These are phyloP conservation scores for Microcebus murinus DNA, from an alignment of 2,113 vertebrate species.

Conservation along the genomic window DNA sequence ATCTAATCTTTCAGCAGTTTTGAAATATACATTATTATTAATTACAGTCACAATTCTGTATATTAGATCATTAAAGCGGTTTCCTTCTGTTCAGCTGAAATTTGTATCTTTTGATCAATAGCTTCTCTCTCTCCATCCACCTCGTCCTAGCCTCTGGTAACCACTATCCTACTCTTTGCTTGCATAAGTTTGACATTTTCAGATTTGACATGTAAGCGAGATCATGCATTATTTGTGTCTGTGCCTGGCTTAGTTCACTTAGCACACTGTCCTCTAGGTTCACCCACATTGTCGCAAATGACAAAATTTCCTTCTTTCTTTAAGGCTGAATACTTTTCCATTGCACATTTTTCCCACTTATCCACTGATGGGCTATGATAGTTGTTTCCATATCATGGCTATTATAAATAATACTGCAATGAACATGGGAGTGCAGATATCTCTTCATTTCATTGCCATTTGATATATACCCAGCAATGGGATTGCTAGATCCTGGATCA, in stretches of 20 bases:
- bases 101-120: not conserved
- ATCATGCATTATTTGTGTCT: not conserved
- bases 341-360: not conserved
- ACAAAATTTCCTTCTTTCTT: not conserved
- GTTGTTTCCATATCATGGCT: not conserved
- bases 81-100: not conserved
- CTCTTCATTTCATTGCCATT: not conserved
- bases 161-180: not conserved
- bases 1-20: not conserved
- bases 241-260: not conserved
- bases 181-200: not conserved
- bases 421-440: not conserved
- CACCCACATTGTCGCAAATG: not conserved
- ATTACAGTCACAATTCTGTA: not conserved
- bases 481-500: not conserved
- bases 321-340: not conserved
- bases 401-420: not conserved
- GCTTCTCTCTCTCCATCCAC: not conserved
- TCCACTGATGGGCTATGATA: not conserved
- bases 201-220: not conserved
- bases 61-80: not conserved
- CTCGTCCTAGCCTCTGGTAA: not conserved
- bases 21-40: not conserved
- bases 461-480: not conserved
- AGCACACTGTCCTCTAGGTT: not conserved